Evolutionary conservation across 2,797 vertebrate genomes (phyloP).

Genomic region (Crypturellus tataupa): DNA sequence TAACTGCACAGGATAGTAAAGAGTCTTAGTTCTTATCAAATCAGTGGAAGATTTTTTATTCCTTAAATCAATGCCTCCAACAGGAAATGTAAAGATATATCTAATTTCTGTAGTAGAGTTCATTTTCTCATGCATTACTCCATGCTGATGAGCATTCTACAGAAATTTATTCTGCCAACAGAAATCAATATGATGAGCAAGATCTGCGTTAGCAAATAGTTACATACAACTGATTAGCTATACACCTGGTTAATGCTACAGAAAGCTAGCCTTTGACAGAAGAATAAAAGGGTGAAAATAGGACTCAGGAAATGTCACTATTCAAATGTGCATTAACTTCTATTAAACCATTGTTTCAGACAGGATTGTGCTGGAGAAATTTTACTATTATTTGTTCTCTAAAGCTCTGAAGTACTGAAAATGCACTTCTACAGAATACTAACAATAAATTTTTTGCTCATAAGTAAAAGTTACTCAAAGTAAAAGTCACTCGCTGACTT

Average conservation of each 20-base stretch:
- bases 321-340: too few species aligned
- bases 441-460: too few species aligned
- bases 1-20: background rate
- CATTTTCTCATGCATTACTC: background rate
- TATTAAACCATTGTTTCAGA: too few species aligned
- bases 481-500: too few species aligned
- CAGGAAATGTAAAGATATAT: too few species aligned
- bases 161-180: background rate
- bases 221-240: background rate
- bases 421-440: background rate
- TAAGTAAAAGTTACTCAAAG: too few species aligned
- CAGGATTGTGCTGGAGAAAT: too few species aligned
- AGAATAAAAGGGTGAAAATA: too few species aligned
- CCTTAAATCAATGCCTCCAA: too few species aligned
- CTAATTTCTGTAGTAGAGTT: background rate
- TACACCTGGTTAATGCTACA: background rate
- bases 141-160: background rate
- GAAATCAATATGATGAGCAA: background rate
- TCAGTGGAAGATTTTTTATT: too few species aligned
- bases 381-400: background rate
- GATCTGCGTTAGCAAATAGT: background rate
- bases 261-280: background rate
- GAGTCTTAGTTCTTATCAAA: background rate
- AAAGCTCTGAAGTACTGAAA: background rate
- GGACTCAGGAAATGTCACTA: too few species aligned